Evolutionary conservation across 2,888 invertebrate species (phyloP).

Genomic region (Cantharis flavilabris): DNA sequence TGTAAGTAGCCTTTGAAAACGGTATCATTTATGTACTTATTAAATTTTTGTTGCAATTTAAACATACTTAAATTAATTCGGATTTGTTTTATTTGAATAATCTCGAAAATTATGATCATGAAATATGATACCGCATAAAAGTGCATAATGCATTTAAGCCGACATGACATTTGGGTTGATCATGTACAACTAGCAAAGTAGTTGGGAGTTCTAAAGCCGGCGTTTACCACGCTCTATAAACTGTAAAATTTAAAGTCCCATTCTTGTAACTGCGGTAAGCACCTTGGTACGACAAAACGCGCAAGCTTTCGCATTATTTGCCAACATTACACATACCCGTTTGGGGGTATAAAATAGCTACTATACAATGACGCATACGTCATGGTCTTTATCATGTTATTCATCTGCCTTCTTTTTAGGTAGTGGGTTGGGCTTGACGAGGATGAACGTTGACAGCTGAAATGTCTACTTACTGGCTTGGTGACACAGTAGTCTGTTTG

Average conservation of each 20-base stretch:
- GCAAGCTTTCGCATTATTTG: constrained; percentile 48
- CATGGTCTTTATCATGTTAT: constrained; percentile 50
- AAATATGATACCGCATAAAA: constrained; percentile 6
- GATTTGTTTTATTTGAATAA: neutral
- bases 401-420: constrained; percentile 45
- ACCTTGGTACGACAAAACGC: constrained; percentile 43
- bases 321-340: constrained; percentile 49
- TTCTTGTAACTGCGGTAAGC: constrained; percentile 38
- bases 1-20: neutral
- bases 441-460: constrained; percentile 51
- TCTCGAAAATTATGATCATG: neutral
- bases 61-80: neutral
- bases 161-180: constrained; percentile 15
- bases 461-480: constrained; percentile 38
- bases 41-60: neutral
- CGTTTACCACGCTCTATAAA: constrained; percentile 54
- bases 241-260: constrained; percentile 50
- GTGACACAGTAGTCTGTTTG: constrained; percentile 51
- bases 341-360: constrained; percentile 43
- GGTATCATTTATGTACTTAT: neutral
- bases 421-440: constrained; percentile 39
- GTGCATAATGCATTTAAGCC: constrained; percentile 18
- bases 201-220: constrained; percentile 33
- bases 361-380: constrained; percentile 49
- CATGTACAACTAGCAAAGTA: constrained; percentile 16